A percentile compares a stretch with the other conserved stretches of the same genome.
These are phyloP conservation scores for Eurois occulta DNA, from an alignment of 2,888 invertebrate species.

Conservation along the genomic window DNA sequence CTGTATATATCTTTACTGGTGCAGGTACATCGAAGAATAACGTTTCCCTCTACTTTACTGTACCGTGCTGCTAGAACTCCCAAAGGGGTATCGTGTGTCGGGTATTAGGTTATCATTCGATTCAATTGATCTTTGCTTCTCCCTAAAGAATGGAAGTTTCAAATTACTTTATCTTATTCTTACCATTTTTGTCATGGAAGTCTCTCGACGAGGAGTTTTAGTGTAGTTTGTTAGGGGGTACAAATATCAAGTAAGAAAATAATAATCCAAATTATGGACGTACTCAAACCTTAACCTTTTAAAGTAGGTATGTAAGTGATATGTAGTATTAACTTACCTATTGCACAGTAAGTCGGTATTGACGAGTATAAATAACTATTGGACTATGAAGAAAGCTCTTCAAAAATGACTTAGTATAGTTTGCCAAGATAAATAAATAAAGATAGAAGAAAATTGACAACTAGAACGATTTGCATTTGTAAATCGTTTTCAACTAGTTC, in stretches of 20 bases:
- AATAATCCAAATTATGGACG: too few relatives aligned
- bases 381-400: background rate
- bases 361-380: background rate
- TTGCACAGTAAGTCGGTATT: background rate
- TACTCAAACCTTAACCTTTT: too few relatives aligned
- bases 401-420: background rate
- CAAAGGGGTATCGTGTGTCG: conserved; percentile 34
- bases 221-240: background rate
- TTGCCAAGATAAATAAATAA: background rate
- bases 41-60: background rate
- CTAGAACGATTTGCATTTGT: background rate
- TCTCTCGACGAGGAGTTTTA: background rate
- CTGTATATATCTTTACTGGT: background rate
- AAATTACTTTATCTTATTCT: conserved; percentile 25
- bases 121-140: conserved; percentile 28
- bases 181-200: background rate
- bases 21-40: background rate
- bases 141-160: conserved; percentile 23
- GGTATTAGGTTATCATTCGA: conserved; percentile 27
- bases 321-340: background rate
- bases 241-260: background rate
- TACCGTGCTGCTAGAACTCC: conserved; percentile 3
- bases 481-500: conserved; percentile 6
- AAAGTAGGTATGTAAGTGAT: too few relatives aligned
- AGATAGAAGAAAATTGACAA: too few relatives aligned